These are phyloP conservation scores for Silurus aristotelis DNA, from an alignment of 2,797 vertebrate species.

Conservation along the genomic window DNA sequence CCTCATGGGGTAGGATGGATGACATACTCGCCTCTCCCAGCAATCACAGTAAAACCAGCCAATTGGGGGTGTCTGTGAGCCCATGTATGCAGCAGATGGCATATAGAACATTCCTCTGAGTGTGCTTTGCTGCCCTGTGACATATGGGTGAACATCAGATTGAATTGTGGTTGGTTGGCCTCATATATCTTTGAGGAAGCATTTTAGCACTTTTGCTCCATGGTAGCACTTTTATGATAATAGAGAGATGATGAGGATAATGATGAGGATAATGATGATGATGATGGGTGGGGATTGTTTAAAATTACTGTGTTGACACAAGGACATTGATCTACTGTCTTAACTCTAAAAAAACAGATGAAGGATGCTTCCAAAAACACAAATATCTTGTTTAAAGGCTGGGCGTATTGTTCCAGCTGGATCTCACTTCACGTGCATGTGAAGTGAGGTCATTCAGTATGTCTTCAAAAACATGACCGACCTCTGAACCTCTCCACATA, in stretches of 20 bases:
- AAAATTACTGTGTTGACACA: neutral
- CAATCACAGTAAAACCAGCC: neutral
- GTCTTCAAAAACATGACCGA: slow-evolving; percentile 13
- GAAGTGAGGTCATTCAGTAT: neutral
- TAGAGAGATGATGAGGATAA: neutral
- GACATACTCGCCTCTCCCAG: neutral
- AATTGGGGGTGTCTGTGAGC: neutral
- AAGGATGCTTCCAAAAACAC: slow-evolving; percentile 4
- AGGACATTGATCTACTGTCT: neutral
- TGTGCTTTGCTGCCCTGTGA: neutral
- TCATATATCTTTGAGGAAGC: neutral
- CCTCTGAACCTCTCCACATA: slow-evolving; percentile 28
- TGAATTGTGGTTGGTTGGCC: neutral
- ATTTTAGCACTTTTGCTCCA: neutral
- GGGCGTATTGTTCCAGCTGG: slow-evolving; percentile 15
- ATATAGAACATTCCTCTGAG: neutral
- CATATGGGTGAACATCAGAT: neutral
- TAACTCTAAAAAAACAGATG: neutral
- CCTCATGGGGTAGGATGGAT: too few relatives aligned
- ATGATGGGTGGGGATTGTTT: neutral
- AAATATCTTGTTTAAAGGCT: slow-evolving; percentile 3
- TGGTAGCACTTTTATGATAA: neutral
- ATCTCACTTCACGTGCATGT: neutral
- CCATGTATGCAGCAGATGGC: neutral
- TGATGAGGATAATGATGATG: too few relatives aligned